Evolutionary conservation across 2,888 invertebrate species (phyloP), one percentile per base, ranked within the genome.

Genomic region (Tetheella fluctuosa): DNA sequence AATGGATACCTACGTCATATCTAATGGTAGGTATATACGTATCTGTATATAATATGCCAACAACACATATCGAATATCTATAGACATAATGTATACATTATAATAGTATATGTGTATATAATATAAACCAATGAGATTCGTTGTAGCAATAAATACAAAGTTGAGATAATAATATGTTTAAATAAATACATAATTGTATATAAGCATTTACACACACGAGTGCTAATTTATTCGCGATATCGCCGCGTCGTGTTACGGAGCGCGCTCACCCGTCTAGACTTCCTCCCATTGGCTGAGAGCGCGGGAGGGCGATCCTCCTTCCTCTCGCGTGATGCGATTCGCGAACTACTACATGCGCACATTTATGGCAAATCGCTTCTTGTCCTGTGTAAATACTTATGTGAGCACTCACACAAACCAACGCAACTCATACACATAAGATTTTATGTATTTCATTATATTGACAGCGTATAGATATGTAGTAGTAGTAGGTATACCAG

Each of bases 291-390:
- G 92, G 92, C 81, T 75, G 77, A 69, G 77, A 75, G 74, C 76
- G 77, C 81, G 85, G 86, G 91, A 92, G 92, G 92, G 90, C 90
- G 89, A 90, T 90, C 91, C 92, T 92, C 91, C 89, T 80, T 88
- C 86, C 91, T 92, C 92, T 92, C 90, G 84, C 74, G 79, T 90
- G 86, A 89, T 87, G 73, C 84, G 88, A 91, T 91, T 91, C 89
- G 91, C 91, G 85, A 89, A 87, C 83, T 70, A 78, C 76, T 77
- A 83, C 80, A 80, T 73, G 79, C 79, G 73, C 73, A 68, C 63
- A 76, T 70, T 73, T 68, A 68, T 82, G 75, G 85, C 87, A 85
- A 89, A 88, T 85, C 84, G 83, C 70, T 64, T 34, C 13, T 68
- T 74, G 80, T 86, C 86, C 85, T 85, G 80, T 76, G 74, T 74